These are phyloP conservation scores for Ascidia mentula DNA, from an alignment of 23 tunicate species.

Conservation along the genomic window DNA sequence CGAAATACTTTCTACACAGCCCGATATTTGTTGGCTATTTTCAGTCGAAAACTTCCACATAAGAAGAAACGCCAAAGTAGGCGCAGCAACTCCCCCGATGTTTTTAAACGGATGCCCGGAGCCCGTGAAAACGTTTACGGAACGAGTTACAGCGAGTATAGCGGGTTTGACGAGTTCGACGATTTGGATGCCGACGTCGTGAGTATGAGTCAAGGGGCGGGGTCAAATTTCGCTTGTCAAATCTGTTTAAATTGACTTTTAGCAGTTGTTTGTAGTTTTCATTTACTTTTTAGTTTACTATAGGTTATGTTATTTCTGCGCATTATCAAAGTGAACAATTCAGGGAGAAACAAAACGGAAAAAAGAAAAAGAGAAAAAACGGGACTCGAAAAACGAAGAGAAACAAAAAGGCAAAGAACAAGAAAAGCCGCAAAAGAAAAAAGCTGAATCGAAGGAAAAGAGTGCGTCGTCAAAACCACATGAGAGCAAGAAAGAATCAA, in stretches of 20 bases:
- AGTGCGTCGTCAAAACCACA: no score
- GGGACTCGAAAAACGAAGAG: not conserved
- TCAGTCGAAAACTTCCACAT: not conserved
- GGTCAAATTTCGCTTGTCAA: no score
- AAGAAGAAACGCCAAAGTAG: not conserved
- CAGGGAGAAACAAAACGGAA: not conserved
- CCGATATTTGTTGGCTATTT: no score
- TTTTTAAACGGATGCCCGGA: slow-evolving; percentile 47
- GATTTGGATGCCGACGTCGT: not conserved
- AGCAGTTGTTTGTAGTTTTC: no score
- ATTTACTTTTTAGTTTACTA: no score
- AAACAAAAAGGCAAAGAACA: not conserved
- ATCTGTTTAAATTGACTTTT: no score
- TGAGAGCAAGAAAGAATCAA: no score
- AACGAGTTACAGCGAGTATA: not conserved
- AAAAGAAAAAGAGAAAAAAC: slow-evolving; percentile 15
- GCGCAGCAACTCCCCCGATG: slow-evolving; percentile 18
- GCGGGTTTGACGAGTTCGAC: not conserved
- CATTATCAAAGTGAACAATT: slow-evolving; percentile 6
- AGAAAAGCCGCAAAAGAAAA: not conserved
- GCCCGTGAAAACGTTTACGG: not conserved
- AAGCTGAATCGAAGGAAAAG: not conserved
- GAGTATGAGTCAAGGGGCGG: no score
- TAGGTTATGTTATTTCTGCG: no score
- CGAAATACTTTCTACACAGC: no score